These are phyloP conservation scores for Musca domestica DNA, from an alignment of 1,140 invertebrate genomes.

Conservation along the genomic window DNA sequence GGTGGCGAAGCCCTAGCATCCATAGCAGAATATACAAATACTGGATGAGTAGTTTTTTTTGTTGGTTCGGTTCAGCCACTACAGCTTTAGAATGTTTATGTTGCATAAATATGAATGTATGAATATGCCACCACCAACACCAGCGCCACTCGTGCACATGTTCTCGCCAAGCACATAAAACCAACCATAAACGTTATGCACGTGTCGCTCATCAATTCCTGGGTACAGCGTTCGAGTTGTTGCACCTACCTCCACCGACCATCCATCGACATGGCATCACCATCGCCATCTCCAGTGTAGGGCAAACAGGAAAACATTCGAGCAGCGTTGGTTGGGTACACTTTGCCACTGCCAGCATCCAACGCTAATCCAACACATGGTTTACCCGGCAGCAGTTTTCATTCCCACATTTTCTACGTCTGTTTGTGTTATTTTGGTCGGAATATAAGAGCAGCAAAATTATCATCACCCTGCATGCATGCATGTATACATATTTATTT, in stretches of 20 bases:
- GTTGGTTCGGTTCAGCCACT: not conserved
- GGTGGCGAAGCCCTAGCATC: not conserved
- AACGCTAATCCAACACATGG: too few relatives aligned
- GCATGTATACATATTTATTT: too few relatives aligned
- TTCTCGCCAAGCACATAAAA: not conserved
- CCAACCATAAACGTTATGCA: conserved; percentile 28
- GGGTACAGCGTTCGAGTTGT: conserved; percentile 23
- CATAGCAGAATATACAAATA: conserved; percentile 2
- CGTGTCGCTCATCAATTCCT: conserved; percentile 52
- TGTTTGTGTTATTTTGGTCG: too few relatives aligned
- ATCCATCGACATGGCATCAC: not conserved
- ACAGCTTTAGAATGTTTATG: too few relatives aligned
- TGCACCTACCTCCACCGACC: conserved; percentile 1
- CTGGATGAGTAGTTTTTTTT: not conserved
- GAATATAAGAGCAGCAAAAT: too few relatives aligned
- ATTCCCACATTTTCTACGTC: too few relatives aligned
- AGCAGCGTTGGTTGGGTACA: too few relatives aligned
- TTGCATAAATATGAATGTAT: conserved; percentile 3
- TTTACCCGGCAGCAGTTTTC: too few relatives aligned
- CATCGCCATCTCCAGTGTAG: too few relatives aligned
- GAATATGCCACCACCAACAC: not conserved
- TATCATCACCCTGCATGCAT: too few relatives aligned
- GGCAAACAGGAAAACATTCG: too few relatives aligned
- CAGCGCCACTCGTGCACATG: conserved; percentile 30
- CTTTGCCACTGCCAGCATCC: too few relatives aligned